Conservation (phyloP, 2,113 vertebrate genomes). For the Caloenas nicobarica region DNA sequence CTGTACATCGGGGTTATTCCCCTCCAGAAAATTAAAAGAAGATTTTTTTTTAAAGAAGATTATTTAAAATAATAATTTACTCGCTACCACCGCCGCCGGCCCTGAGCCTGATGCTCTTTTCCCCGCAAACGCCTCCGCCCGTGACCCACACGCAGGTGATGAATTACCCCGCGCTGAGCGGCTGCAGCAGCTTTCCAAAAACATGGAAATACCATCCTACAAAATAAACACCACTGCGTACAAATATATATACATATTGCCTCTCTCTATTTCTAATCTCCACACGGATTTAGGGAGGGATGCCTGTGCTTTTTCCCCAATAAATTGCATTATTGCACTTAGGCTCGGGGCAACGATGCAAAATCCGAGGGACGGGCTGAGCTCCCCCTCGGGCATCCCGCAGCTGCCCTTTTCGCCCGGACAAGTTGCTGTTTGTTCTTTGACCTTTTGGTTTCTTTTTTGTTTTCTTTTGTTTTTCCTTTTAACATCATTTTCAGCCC, state of each 20-base stretch:
- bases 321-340: rapidly evolving
- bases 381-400: not conserved
- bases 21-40: not conserved
- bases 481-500: not conserved
- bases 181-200: not conserved
- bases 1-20: rapidly evolving
- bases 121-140: not conserved
- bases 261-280: not conserved
- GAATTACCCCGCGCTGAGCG: not conserved
- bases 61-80: not conserved
- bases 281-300: rapidly evolving
- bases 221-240: not conserved
- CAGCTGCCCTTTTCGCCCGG: constrained; percentile 12
- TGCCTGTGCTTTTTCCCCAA: not conserved
- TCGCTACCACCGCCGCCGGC: no score
- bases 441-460: not conserved
- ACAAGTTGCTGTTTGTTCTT: not conserved
- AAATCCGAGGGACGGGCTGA: not conserved
- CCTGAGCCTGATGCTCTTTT: rapidly evolving
- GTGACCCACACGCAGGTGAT: not conserved
- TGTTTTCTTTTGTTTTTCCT: not conserved
- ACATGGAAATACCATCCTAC: rapidly evolving
- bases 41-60: no score
- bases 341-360: not conserved
- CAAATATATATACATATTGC: rapidly evolving